Percentiles rank a stretch among this genome's conserved stretches.
Evolutionary conservation across 2,888 invertebrate genomes (phyloP).

Genomic region (Cantharis rufa): DNA sequence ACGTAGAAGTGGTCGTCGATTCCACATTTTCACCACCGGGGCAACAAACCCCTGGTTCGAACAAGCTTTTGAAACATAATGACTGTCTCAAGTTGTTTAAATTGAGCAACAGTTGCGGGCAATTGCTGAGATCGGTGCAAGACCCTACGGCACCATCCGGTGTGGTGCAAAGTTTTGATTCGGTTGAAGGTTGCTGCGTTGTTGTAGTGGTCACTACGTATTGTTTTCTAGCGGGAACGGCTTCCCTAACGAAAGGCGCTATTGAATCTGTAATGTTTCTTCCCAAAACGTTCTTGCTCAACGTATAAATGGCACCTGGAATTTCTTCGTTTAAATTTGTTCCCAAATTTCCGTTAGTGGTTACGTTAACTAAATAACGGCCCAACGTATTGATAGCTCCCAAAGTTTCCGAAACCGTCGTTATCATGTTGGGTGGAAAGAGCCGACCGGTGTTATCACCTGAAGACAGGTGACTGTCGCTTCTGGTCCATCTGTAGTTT

Average conservation of each 20-base stretch:
- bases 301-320: slow-evolving; percentile 76
- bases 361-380: slow-evolving; percentile 82
- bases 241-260: slow-evolving; percentile 67
- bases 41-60: slow-evolving; percentile 92
- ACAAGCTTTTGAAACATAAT: slow-evolving; percentile 87
- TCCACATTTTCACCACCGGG: slow-evolving; percentile 56
- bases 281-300: slow-evolving; percentile 79
- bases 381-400: slow-evolving; percentile 88
- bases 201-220: slow-evolving; percentile 44
- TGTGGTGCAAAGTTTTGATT: slow-evolving; percentile 75
- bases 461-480: not conserved
- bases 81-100: slow-evolving; percentile 82
- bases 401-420: slow-evolving; percentile 64
- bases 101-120: slow-evolving; percentile 82
- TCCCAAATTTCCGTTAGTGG: slow-evolving; percentile 58
- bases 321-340: slow-evolving; percentile 59
- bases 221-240: slow-evolving; percentile 40
- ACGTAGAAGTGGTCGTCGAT: not conserved
- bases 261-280: slow-evolving; percentile 81
- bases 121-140: slow-evolving; percentile 87
- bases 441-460: slow-evolving; percentile 47
- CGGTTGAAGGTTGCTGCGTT: slow-evolving; percentile 57
- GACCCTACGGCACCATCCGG: slow-evolving; percentile 78
- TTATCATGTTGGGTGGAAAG: slow-evolving; percentile 54
- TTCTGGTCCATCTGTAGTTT: not conserved